Evolutionary conservation across 2,113 vertebrate genomes (phyloP), one percentile per base, ranked within the genome.

Genomic region (Turdus rufiventris): DNA sequence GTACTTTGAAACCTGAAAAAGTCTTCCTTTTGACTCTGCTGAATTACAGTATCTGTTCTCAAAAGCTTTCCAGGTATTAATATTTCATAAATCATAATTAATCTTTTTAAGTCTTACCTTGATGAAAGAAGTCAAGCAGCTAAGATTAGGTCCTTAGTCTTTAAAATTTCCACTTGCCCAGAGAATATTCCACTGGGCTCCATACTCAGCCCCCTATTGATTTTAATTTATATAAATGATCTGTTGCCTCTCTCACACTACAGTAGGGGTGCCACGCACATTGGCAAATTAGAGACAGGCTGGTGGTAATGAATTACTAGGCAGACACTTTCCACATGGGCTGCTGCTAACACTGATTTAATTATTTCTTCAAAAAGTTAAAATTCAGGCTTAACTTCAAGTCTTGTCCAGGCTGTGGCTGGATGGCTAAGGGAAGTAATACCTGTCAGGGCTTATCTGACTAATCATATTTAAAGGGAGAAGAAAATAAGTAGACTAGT

Each of bases 221-320:
- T 97, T 98, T 97, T 97, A 97, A 98, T 97, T 98, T 97, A 89
- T 97, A 96, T 94, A 97, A 97, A 97, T 97, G 79, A 96, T 96
- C 80, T 96, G 77, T 94, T 97, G 93, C 87, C 20, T 97, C 65
- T 91, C 72, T 53, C 53, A 66, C 66, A 73, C 65, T 94, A 88
- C 86, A 36, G 60, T 92, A 75, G 51, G 88, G 78, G 34, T 95
- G 74, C 67, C 66, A 82, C 33, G 65, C 15, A 36, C 65, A 91
- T 71, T 50, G 61, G 90, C 74, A 96, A 96, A 96, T 96, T 91
- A 95, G 68, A 94, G 63, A 56, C 53, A 40, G 36, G 47, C 58
- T 96, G 73, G 58, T 92, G n/a, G 78, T 79, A 98, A 89, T 89
- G 83, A 96, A 88, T 93, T 63, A 91, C 53, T 73, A 88, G 58